Base-by-base conservation (phyloP, 2,113 vertebrate species). In the Sorex fumeus region DNA sequence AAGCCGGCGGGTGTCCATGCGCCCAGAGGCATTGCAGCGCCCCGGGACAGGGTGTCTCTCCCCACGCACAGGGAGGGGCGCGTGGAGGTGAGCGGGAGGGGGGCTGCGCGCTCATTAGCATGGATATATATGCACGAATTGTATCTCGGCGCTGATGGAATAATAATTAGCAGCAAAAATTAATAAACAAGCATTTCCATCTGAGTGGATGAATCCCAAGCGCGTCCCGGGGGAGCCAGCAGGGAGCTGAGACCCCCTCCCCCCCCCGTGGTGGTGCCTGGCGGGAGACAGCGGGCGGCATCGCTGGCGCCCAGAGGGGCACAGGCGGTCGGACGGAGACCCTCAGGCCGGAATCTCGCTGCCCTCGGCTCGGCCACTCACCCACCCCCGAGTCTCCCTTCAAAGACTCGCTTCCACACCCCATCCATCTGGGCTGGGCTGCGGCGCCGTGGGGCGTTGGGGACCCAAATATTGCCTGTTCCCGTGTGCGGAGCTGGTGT, bases 361-460 rank as follows among this genome's bases (percentile, higher is more conserved):
- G 4, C 40, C 40, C 40, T 40, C 40, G 7, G 40, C 40, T 53
- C 18, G 53, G 53, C 1, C 53, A 15, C 18, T 13, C 53, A 13
- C 13, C 53, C 53, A 13, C 13, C 53, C 11, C 34, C 21, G 18
- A 28, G 25, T 78, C 76, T 82, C 43, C 34, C n/a, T 82, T 82
- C 66, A 2, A 88, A 67, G 70, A 43, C 34, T 80, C 13, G 21
- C 47, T 72, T 80, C 57, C 62, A 28, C 83, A 81, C 30, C 30
- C 36, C 67, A 25, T 92, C 93, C 95, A 87, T 89, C 94, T 92
- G 94, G 93, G 92, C 50, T 53, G 19, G 76, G 86, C 85, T 88
- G 93, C 13, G 34, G 19, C 50, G 40, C 40, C 7, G 40, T 40
- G 40, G 40, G 40, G 6, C 64, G 25, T 77, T 18, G 23, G 40